Percentiles rank a stretch among this genome's conserved stretches.
phyloP scores from a whole-genome alignment of 2,113 vertebrate genomes.

The Passer montanus region DNA sequence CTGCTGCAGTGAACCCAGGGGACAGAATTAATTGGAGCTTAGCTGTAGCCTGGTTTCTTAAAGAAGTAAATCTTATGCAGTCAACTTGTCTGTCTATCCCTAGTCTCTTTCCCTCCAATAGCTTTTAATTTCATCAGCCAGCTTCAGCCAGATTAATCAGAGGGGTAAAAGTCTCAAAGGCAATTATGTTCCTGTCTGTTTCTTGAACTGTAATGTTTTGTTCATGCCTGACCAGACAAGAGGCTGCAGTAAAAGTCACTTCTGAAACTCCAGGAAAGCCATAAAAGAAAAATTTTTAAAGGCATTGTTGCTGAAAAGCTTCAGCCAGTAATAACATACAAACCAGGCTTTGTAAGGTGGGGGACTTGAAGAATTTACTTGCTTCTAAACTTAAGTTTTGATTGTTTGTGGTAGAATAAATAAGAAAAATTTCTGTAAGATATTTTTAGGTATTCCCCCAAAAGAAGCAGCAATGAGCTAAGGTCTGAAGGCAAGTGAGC shows the following conservation, averaged over 20 bases:
- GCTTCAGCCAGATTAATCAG: constrained; percentile 15
- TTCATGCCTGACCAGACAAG: background rate
- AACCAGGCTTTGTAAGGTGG: background rate
- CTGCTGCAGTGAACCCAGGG: background rate
- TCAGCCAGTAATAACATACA: background rate
- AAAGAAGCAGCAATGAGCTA: background rate
- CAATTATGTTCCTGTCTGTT: background rate
- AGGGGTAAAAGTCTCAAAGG: background rate
- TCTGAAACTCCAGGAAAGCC: background rate
- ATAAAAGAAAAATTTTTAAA: background rate
- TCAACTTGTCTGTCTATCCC: background rate
- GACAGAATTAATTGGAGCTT: constrained; percentile 46
- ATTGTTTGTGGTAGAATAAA: background rate
- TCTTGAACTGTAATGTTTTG: background rate
- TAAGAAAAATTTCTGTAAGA: background rate
- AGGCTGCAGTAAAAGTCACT: background rate
- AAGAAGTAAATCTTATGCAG: background rate
- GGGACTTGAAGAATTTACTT: background rate
- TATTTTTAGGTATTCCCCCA: background rate
- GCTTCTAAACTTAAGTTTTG: background rate
- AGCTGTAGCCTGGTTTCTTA: constrained; percentile 29
- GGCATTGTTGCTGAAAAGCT: background rate
- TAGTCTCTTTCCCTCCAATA: constrained; percentile 3
- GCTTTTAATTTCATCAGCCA: constrained; percentile 39
- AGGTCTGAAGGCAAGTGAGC: background rate